phyloP scores from a whole-genome alignment of 1,140 invertebrate species.

The Drosophila pandora region DNA sequence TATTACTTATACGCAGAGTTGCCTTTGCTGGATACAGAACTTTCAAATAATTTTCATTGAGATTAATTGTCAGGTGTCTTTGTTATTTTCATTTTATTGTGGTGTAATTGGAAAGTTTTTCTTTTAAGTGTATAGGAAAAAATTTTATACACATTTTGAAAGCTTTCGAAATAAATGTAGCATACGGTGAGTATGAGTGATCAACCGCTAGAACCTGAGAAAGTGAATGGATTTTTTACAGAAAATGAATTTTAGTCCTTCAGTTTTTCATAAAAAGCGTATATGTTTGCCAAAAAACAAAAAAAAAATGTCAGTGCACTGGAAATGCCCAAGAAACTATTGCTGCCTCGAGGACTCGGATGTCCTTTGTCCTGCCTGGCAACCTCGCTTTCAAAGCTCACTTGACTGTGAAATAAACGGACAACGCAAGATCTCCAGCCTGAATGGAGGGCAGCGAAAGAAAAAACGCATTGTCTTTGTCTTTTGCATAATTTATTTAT shows the following conservation, averaged over 20 bases:
- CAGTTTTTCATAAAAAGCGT: too few relatives aligned
- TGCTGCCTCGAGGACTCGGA: conserved; percentile 18
- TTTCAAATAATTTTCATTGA: background rate
- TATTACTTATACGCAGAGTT: too few relatives aligned
- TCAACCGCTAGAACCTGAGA: background rate
- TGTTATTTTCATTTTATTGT: too few relatives aligned
- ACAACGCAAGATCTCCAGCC: conserved; percentile 36
- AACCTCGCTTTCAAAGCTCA: conserved; percentile 65
- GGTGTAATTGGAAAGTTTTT: too few relatives aligned
- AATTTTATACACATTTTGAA: too few relatives aligned
- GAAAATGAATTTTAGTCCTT: too few relatives aligned
- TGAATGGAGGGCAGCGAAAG: conserved; percentile 41
- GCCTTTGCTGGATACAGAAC: background rate
- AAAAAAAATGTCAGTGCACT: conserved; percentile 6
- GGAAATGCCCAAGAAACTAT: conserved; percentile 27
- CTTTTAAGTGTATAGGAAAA: too few relatives aligned
- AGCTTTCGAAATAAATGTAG: too few relatives aligned
- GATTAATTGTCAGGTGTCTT: too few relatives aligned
- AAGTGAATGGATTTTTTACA: too few relatives aligned
- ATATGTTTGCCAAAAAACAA: too few relatives aligned
- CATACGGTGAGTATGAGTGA: background rate
- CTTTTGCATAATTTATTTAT: conserved; percentile 78
- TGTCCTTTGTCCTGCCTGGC: conserved; percentile 36
- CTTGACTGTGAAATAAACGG: conserved; percentile 79
- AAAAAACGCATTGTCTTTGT: conserved; percentile 74